These are phyloP conservation scores for Stichopus chloronotus DNA, from an alignment of 35 echinoderm and acorn worm species.

Conservation along the genomic window DNA sequence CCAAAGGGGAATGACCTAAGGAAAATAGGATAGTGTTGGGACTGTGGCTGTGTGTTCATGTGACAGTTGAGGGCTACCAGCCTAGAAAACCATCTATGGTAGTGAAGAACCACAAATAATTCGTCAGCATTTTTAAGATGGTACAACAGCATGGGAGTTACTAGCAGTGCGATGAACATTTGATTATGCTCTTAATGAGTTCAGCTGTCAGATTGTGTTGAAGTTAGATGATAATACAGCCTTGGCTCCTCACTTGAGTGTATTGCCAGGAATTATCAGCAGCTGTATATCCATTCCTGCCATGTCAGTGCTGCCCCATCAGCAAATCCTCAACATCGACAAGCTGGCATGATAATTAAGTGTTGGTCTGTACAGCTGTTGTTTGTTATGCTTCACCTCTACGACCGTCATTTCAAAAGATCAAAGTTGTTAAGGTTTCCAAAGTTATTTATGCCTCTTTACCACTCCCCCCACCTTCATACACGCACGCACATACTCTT, in stretches of 20 bases:
- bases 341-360: neutral
- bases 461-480: no score
- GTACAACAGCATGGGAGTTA: constrained; percentile 1
- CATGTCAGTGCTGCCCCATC: neutral
- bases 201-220: constrained; percentile 25
- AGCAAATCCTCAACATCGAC: neutral
- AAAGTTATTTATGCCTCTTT: no score
- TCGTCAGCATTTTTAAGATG: neutral
- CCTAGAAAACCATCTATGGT: constrained; percentile 34
- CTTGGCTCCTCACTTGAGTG: constrained; percentile 3
- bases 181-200: constrained; percentile 13
- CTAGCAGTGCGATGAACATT: constrained; percentile 7
- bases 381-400: neutral
- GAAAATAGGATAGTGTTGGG: neutral
- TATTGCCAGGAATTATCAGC: neutral
- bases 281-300: neutral
- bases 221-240: neutral
- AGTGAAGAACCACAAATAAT: neutral
- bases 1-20: no score
- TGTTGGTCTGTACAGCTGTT: constrained; percentile 9
- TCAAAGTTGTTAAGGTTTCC: neutral
- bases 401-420: neutral
- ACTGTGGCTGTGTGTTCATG: neutral
- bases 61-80: neutral
- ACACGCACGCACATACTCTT: no score